These are phyloP conservation scores for Ochropleura leucogaster DNA, from an alignment of 2,888 invertebrate genomes.

Conservation along the genomic window DNA sequence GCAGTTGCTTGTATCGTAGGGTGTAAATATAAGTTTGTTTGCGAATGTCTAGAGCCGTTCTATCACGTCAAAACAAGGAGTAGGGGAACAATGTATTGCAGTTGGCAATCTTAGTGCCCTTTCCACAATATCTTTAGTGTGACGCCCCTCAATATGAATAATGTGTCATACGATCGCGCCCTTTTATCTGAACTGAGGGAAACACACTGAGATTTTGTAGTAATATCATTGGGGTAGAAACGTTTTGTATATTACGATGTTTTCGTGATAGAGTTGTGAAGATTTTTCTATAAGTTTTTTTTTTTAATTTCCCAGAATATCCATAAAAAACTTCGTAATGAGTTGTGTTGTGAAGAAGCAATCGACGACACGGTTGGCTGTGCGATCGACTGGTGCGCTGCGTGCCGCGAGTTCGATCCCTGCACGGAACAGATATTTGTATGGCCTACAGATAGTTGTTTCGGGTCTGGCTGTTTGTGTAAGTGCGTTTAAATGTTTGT, in stretches of 20 bases:
- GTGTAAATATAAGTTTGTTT: constrained; percentile 72
- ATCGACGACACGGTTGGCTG: too few relatives aligned
- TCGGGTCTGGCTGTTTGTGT: too few relatives aligned
- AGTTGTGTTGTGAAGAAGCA: too few relatives aligned
- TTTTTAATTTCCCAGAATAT: not conserved
- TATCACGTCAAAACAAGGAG: constrained; percentile 90
- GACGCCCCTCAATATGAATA: constrained; percentile 89
- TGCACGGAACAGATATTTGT: too few relatives aligned
- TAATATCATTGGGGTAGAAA: constrained; percentile 66
- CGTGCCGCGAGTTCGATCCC: too few relatives aligned
- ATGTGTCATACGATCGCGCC: constrained; percentile 88
- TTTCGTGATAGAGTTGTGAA: constrained; percentile 31
- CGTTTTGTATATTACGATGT: constrained; percentile 48
- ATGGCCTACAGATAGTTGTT: too few relatives aligned
- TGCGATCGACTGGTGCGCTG: too few relatives aligned
- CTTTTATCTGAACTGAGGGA: constrained; percentile 85
- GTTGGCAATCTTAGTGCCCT: constrained; percentile 90
- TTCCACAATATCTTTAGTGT: constrained; percentile 89
- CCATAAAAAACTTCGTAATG: too few relatives aligned
- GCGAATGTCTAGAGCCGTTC: constrained; percentile 84
- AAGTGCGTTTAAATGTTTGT: too few relatives aligned
- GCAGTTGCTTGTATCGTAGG: not conserved
- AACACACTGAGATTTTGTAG: constrained; percentile 77
- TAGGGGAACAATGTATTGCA: constrained; percentile 88
- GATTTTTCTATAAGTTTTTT: constrained; percentile 28